Evolutionary conservation across 2,888 invertebrate genomes (phyloP).

Genomic region (Cremastinae sp.): DNA sequence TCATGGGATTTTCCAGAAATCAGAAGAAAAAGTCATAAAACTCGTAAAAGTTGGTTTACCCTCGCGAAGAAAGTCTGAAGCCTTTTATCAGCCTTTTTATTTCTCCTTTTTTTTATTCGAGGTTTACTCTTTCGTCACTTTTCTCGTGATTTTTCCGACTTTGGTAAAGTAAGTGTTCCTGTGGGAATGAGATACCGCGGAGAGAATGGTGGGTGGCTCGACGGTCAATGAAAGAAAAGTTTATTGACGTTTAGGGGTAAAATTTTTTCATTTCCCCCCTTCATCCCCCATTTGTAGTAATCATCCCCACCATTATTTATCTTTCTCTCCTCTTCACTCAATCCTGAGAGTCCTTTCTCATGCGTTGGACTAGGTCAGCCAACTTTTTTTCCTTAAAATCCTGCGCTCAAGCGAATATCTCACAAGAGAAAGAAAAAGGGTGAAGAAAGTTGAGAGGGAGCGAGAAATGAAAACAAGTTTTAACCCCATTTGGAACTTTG

Average conservation of each 20-base stretch:
- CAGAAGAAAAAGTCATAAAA: constrained; percentile 4
- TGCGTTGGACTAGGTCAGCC: neutral
- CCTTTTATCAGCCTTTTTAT: neutral
- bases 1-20: constrained; percentile 8
- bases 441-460: neutral
- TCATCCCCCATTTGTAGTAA: constrained; percentile 1
- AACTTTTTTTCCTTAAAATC: constrained; percentile 4
- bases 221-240: constrained; percentile 19
- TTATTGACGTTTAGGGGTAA: constrained; percentile 13
- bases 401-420: neutral
- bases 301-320: neutral
- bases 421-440: neutral
- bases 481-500: too few species aligned
- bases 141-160: constrained; percentile 22
- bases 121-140: constrained; percentile 14
- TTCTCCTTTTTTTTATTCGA: constrained; percentile 16
- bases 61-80: constrained; percentile 1
- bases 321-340: constrained; percentile 10
- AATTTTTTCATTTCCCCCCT: constrained; percentile 28
- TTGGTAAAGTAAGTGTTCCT: constrained; percentile 5
- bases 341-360: constrained; percentile 7
- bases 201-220: constrained; percentile 1
- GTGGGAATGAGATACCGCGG: constrained; percentile 2
- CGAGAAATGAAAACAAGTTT: neutral
- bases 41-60: constrained; percentile 9